Base-by-base conservation (phyloP, 2,797 vertebrate species). In the Onychomys torridus region DNA sequence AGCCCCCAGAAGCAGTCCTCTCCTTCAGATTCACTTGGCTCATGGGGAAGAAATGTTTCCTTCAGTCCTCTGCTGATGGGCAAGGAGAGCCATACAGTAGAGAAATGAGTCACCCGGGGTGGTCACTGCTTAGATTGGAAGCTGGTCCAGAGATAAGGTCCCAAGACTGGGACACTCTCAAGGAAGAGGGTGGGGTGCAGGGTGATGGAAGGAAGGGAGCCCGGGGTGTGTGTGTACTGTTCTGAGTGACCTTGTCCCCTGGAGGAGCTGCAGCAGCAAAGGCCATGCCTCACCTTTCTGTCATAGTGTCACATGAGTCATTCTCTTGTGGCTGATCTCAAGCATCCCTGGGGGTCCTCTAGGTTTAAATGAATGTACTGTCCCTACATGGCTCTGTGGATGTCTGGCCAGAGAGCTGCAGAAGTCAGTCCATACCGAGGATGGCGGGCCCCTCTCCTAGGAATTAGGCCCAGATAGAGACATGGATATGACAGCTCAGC, bases 391-490 rank as follows among this genome's bases (percentile, higher is more conserved):
- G 16, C 21, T 4, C 6, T 43, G 49, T 52, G 7, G 37, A 84
- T 0, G 3, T 8, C 21, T 19, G 14, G 17, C 4, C 21, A 5
- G 81, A 86, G 23, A 19, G 37, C 37, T 69, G 17, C 49, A 43
- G 23, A 69, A 52, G 21, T 40, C 19, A 40, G 43, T n/a, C 49
- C 57, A 27, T 40, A 89, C 43, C 65, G 49, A 77, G 52, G 7
- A 76, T 5, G 37, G 0, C 11, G 93, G 81, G 67, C 23, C 59
- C 37, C 37, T 87, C 46, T 91, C 46, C 27, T 29, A 52, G 55
- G 76, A 92, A 78, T 93, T 84, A 65, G 86, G 27, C 90, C 81
- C 84, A 90, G 83, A 96, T 88, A 79, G 92, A 52, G 88, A 88
- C 92, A 65, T 46, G 27, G 32, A 17, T 29, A 21, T 94, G 95